Evolutionary conservation across 2,113 vertebrate species (phyloP).

Genomic region (Catharus fuscescens): DNA sequence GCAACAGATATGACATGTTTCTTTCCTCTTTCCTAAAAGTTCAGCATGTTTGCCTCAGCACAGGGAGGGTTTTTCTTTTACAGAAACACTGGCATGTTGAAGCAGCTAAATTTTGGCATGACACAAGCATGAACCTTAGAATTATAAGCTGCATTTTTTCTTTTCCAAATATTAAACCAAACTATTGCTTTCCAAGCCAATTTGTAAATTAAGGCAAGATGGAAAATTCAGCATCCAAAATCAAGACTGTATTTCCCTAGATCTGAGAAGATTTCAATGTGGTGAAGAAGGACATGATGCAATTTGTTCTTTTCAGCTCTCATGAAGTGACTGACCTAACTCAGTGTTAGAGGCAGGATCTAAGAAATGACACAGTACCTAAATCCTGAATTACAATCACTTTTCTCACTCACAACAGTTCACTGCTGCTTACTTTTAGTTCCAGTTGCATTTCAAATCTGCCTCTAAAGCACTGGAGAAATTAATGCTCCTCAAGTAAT

Average conservation of each 20-base stretch:
- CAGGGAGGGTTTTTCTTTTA: not conserved
- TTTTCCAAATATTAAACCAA: not conserved
- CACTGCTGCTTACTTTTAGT: not conserved
- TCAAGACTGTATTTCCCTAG: not conserved
- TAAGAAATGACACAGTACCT: not conserved
- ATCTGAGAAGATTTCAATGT: not conserved
- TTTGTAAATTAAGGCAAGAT: not conserved
- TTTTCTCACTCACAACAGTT: not conserved
- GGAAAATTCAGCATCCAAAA: not conserved
- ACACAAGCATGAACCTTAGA: not conserved
- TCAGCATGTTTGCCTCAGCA: not conserved
- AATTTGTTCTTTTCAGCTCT: not conserved
- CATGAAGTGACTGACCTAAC: not conserved
- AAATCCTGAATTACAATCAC: not conserved
- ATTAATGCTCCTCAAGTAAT: not conserved
- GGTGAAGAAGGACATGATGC: not conserved
- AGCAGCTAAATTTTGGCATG: not conserved
- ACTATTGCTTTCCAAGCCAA: not conserved
- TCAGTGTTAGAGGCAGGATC: not conserved
- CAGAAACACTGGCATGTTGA: not conserved
- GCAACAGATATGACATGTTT: not conserved
- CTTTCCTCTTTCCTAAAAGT: not conserved
- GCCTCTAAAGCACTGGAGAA: not conserved
- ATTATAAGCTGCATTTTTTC: not conserved
- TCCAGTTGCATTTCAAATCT: not conserved